Evolutionary conservation across 37 sponge, comb jelly and placozoan genomes (phyloP), one percentile per base, ranked within the genome.

Genomic region (Beroe forskalii): DNA sequence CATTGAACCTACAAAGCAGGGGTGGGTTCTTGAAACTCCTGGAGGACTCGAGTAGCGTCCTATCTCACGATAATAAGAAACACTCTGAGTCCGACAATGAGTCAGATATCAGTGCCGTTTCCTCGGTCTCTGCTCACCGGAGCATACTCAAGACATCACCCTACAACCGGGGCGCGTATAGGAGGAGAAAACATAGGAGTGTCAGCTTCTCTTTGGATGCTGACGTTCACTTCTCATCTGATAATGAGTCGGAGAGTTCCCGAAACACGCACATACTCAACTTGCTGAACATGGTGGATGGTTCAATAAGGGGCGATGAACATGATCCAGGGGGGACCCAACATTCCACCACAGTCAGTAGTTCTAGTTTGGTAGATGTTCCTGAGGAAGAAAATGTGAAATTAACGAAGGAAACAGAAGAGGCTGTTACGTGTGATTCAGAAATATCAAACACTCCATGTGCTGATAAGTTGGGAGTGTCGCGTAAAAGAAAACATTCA

Each of bases 221-320:
- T 12, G 86, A 80, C 22, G n/a, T 38, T 22, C 44, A 35, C 17
- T 44, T 44, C 40, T 80, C 86, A 4, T 41, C 44, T 12, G 55
- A 44, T 4, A 44, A 41, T 23, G 86, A 80, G 48, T 80, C 55
- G 1, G 55, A 80, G 1, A 6, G 37, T 38, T 69, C 37, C 32
- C 55, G 55, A 12, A 48, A 48, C 12, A 48, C 55, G 12, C 24
- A 64, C 17, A 64, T 64, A 28, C 24, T 27, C 4, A 64, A 22
- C 66, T 44, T 80, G 55, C 40, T 80, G 86, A 44, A 80, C 40
- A 1, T 80, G 44, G 86, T 80, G n/a, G 86, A 80, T 80, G 86
- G 55, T 6, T 44, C 44, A 1, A 80, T 80, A n/a, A 80, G 41
- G n/a, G 8, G 55, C n/a, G 86, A 80, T 23, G 86, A 80, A n/a